These are phyloP conservation scores for Aspidoscelis tigris DNA, from an alignment of 2,113 vertebrate genomes.

Conservation along the genomic window DNA sequence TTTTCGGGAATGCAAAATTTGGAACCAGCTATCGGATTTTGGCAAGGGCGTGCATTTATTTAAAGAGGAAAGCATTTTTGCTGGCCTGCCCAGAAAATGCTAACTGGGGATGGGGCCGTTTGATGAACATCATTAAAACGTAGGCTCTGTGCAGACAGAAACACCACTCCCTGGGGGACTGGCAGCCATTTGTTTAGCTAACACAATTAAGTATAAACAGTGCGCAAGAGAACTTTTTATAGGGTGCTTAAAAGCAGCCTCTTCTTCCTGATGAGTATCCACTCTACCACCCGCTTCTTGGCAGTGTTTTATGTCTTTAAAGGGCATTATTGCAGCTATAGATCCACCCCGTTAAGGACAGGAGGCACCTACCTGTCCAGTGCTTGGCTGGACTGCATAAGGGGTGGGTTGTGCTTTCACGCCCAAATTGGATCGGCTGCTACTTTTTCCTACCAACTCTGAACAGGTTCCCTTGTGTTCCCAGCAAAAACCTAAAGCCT, in stretches of 20 bases:
- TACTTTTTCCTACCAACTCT: not conserved
- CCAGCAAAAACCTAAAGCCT: not conserved
- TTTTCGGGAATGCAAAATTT: not conserved
- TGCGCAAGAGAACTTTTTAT: not conserved
- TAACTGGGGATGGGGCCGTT: not conserved
- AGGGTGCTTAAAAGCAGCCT: not conserved
- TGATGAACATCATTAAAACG: not conserved
- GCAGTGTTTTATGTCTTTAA: not conserved
- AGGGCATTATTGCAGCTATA: not conserved
- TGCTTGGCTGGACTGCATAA: not conserved
- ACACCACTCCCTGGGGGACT: not conserved
- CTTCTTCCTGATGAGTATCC: not conserved
- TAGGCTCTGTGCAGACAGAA: not conserved
- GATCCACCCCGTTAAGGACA: accelerated
- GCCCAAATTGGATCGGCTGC: not conserved
- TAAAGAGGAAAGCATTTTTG: not conserved
- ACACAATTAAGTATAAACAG: not conserved
- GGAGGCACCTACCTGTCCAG: not conserved
- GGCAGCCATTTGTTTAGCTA: not conserved
- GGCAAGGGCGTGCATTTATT: not conserved
- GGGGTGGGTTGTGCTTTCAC: accelerated
- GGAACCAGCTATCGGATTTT: not conserved
- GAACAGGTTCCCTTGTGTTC: not conserved
- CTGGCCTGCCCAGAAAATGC: accelerated
- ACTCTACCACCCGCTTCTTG: not conserved